These are phyloP conservation scores for Asbolus verrucosus DNA, from an alignment of 1,140 invertebrate genomes.

Conservation along the genomic window DNA sequence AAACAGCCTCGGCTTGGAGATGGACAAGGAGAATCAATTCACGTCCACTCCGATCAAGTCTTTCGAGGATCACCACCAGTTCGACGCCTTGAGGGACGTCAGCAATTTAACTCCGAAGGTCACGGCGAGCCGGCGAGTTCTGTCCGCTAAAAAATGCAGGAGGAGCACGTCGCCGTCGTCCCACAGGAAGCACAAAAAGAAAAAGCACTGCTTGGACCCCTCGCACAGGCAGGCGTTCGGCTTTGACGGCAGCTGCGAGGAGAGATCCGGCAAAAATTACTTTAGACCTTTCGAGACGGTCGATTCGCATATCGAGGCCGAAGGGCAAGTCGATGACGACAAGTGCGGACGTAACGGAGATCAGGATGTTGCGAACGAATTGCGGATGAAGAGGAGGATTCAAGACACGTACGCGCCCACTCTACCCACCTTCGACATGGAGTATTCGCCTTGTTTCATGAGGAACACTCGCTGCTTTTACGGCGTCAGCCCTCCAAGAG, in stretches of 20 bases:
- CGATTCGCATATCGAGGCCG: constrained; percentile 61
- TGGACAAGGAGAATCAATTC: constrained; percentile 63
- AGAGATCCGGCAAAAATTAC: constrained; percentile 53
- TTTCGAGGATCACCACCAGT: constrained; percentile 49
- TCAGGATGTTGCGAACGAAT: not conserved
- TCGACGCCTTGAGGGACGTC: constrained; percentile 60
- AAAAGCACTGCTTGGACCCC: constrained; percentile 57
- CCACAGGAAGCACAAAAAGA: constrained; percentile 55
- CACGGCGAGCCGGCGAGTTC: constrained; percentile 2
- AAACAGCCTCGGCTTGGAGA: constrained; percentile 53
- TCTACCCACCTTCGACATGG: constrained; percentile 57
- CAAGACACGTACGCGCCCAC: constrained; percentile 56
- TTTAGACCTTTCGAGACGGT: constrained; percentile 61
- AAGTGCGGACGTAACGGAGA: constrained; percentile 50
- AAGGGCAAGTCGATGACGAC: constrained; percentile 49
- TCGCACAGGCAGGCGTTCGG: constrained; percentile 41
- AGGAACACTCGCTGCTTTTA: constrained; percentile 48
- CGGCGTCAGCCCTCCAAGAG: constrained; percentile 19
- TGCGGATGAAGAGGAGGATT: constrained; percentile 5
- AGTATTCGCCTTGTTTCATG: constrained; percentile 57
- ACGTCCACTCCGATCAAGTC: constrained; percentile 63
- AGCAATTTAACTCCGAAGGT: constrained; percentile 62
- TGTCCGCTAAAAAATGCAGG: constrained; percentile 50
- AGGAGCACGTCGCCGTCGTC: constrained; percentile 44
- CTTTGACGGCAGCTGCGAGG: not conserved